Evolutionary conservation across 2,888 invertebrate species (phyloP), one percentile per base, ranked within the genome.

Genomic region (Eurytoma californica): DNA sequence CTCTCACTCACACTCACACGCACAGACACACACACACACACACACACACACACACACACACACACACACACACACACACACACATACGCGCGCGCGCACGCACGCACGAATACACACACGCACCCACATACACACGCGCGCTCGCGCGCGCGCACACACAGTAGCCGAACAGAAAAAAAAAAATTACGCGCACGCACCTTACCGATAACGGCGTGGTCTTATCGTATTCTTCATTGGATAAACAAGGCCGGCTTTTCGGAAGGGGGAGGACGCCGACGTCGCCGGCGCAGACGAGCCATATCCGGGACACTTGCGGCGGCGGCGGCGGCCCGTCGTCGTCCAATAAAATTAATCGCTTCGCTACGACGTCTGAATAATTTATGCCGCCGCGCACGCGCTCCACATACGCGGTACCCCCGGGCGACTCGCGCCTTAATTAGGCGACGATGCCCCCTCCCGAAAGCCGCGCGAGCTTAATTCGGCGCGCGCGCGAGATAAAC

Each of bases 281-380:
- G 18, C 7, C n/a, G 47, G 24, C 60, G 49, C 60, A 61, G 63
- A 72, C 73, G 53, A 68, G 70, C 58, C 70, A 58, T 69, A 74
- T 70, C 58, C 74, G 69, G 70, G 65, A 30, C 60, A 55, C 9
- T 39, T 39, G 14, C n/a, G 16, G 28, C 30, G 30, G 20, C 7
- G 47, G 51, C 30, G 39, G 7, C 13, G 72, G 61, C 24, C 55
- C 61, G 85, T 86, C 84, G 86, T 83, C 86, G 86, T 82, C 84
- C 86, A 87, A 88, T 87, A 87, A 88, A 88, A 88, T 87, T 88
- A 87, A 88, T 87, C 86, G 87, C 86, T 24, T 84, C 82, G 85
- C 84, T 84, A 86, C 85, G 87, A 85, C 83, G 85, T 80, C 83
- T 86, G 86, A 87, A 88, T 87, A 87, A 87, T 86, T 88, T 87